Percentiles rank a stretch among this genome's conserved stretches.
phyloP scores from a whole-genome alignment of 37 sponge, comb jelly and placozoan genomes.

The Ephydatia muelleri region DNA sequence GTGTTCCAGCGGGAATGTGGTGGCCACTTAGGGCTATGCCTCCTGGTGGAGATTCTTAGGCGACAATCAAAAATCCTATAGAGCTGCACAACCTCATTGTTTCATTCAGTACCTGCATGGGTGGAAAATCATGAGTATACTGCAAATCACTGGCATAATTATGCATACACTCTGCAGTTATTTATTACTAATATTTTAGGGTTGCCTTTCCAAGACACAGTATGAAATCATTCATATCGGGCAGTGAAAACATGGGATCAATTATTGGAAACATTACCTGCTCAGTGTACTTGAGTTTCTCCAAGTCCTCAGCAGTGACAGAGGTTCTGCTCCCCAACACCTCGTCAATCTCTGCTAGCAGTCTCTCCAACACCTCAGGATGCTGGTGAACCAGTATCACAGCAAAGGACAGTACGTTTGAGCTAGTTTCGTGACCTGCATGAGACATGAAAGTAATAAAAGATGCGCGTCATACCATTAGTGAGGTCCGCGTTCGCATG shows the following conservation, averaged over 20 bases:
- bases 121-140: no score
- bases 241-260: no score
- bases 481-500: no score
- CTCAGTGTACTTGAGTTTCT: constrained; percentile 3
- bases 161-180: no score
- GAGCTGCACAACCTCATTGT: constrained; percentile 4
- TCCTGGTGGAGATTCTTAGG: constrained; percentile 6
- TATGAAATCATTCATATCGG: no score
- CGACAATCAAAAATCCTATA: constrained; percentile 3
- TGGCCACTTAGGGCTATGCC: constrained; percentile 4
- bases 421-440: not conserved
- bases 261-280: not conserved
- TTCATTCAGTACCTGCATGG: not conserved
- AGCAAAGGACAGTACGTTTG: not conserved
- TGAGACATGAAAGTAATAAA: not conserved
- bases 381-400: not conserved
- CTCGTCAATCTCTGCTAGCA: constrained; percentile 15
- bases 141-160: no score
- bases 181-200: no score
- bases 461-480: no score
- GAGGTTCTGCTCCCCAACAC: constrained; percentile 6
- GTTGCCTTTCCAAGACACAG: no score
- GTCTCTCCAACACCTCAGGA: constrained; percentile 4
- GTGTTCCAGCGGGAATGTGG: not conserved
- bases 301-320: constrained; percentile 18